Evolutionary conservation across 2,113 vertebrate genomes (phyloP), one percentile per base, ranked within the genome.

Genomic region (Meriones unguiculatus): DNA sequence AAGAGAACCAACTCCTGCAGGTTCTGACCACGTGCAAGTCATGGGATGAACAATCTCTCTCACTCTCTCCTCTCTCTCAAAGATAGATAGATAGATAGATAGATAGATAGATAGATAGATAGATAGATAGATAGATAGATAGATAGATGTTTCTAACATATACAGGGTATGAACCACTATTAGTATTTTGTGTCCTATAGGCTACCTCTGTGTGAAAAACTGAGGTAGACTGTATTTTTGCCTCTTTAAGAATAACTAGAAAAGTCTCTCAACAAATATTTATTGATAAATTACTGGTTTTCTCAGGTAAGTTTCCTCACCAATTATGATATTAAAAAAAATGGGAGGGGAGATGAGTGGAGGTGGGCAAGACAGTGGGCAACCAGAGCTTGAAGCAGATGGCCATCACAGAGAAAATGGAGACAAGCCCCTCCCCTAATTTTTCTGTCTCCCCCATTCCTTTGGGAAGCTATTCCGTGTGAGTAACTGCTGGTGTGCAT

Each of bases 381-480:
- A 52, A 94, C 41, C 17, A 92, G 67, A 90, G 20, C 46, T n/a
- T 72, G 67, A 72, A 94, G 87, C 73, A 96, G 86, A 88, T 72
- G 89, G 73, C 62, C 59, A 54, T 85, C 84, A 52, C 64, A 77
- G 73, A 90, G 87, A 72, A 90, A 64, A 88, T 90, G 70, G 22
- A 95, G 75, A 78, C 89, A 80, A 91, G 32, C 3, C 52, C 30
- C 62, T 96, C 52, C 76, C 59, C 14, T 4, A 38, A 78, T 64
- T 72, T 67, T 12, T 87, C 38, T 96, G 76, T 28, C 14, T 90
- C 95, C 59, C 69, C 30, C 17, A 64, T 96, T 50, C 93, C 96
- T 57, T 15, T 1, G 64, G 92, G 87, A 94, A 57, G 62, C 35
- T 86, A 1, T 70, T 81, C 59, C 67, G 73, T 84, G 38, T 84